These are phyloP conservation scores for Macquaria australasica DNA, from an alignment of 2,113 vertebrate species.

Conservation along the genomic window DNA sequence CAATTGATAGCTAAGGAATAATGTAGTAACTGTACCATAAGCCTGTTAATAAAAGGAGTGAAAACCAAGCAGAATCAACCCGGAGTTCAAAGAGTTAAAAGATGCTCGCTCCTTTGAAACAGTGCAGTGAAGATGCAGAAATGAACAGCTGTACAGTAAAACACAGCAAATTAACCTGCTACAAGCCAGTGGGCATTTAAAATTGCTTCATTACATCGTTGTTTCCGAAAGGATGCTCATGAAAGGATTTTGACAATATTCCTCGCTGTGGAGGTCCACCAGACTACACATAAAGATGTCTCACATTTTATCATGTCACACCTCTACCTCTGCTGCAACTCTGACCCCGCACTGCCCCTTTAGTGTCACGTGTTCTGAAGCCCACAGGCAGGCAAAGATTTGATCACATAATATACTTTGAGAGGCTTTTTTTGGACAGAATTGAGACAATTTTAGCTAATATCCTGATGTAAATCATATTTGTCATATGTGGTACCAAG, in stretches of 20 bases:
- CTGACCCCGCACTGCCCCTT: neutral
- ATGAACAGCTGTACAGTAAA: constrained; percentile 43
- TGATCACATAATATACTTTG: neutral
- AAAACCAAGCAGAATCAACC: neutral
- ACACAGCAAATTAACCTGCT: constrained; percentile 42
- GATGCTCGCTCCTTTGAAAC: neutral
- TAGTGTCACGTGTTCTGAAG: neutral
- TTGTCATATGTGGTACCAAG: neutral
- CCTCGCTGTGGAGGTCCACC: neutral
- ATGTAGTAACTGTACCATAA: neutral
- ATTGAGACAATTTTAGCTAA: neutral
- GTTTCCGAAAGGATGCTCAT: constrained; percentile 18
- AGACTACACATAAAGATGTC: neutral
- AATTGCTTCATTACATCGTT: constrained; percentile 27
- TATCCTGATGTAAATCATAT: constrained; percentile 1
- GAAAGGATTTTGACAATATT: constrained; percentile 3
- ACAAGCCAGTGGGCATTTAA: constrained; percentile 35
- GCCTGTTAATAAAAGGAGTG: neutral
- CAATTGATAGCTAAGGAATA: neutral
- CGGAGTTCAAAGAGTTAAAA: neutral
- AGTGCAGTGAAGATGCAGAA: neutral
- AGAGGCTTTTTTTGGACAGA: neutral
- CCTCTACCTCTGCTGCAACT: neutral
- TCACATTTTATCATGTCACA: neutral
- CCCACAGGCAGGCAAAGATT: neutral